These are phyloP conservation scores for Lepidotrigona ventralis DNA, from an alignment of 1,140 invertebrate species.

Conservation along the genomic window DNA sequence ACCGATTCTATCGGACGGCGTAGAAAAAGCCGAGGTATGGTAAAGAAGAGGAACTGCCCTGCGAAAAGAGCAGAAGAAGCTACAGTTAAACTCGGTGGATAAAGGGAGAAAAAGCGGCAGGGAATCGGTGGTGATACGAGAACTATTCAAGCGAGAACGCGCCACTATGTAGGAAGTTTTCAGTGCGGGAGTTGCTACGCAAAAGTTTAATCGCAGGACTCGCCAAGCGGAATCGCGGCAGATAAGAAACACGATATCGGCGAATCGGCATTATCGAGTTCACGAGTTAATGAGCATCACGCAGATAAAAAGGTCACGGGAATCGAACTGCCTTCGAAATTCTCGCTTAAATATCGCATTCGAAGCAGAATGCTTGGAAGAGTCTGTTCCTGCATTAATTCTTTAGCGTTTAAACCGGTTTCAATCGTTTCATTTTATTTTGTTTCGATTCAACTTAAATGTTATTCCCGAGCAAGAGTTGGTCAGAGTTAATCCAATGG, in stretches of 20 bases:
- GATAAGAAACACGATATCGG: conserved; percentile 45
- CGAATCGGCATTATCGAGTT: conserved; percentile 59
- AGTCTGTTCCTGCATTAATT: background rate
- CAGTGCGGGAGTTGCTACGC: conserved; percentile 50
- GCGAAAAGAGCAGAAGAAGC: conserved; percentile 8
- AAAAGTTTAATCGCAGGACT: conserved; percentile 56
- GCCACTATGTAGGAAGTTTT: conserved; percentile 44
- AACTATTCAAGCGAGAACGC: conserved; percentile 51
- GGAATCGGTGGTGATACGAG: conserved; percentile 47
- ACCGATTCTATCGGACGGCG: conserved; percentile 23
- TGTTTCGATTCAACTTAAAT: background rate
- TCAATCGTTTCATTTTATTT: background rate
- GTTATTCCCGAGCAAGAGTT: background rate
- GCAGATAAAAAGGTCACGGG: conserved; percentile 49
- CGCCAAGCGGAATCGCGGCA: conserved; percentile 30
- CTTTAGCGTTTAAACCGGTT: background rate
- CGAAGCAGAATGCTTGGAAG: background rate
- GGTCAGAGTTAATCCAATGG: too few species aligned
- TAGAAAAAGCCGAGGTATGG: background rate
- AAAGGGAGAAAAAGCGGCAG: conserved; percentile 14
- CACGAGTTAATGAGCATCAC: conserved; percentile 55
- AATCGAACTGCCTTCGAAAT: conserved; percentile 13
- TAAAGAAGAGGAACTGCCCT: background rate
- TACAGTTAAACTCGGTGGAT: background rate
- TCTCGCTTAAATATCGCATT: conserved; percentile 17